Evolutionary conservation across 2,113 vertebrate species (phyloP), one percentile per base, ranked within the genome.

Genomic region (Cynocephalus volans): DNA sequence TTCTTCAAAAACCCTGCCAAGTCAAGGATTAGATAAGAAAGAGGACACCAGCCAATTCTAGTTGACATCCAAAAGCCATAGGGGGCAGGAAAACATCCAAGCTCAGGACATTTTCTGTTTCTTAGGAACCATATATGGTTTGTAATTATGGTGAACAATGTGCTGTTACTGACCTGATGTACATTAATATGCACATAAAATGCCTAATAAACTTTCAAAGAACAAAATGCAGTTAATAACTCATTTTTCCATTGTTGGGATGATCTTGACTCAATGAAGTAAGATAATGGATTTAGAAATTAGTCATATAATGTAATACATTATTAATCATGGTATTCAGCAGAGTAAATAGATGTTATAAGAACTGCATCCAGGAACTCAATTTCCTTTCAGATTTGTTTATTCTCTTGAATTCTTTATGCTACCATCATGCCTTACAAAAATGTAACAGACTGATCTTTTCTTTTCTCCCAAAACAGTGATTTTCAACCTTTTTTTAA

Each of bases 231-330:
- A 88, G 62, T 82, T 95, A 95, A 93, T 94, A 95, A 92, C 65
- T 70, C 65, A 58, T 96, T 96, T 87, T 41, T 93, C 73, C 67
- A 90, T 90, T 92, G 87, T 89, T 96, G 83, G 19, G 72, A 92
- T 79, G 76, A 93, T 93, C 85, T 89, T 72, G 79, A 97, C 15
- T 93, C 88, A 65, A 8, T 81, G 75, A 96, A 96, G 79, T 86
- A 87, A 97, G 87, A 97, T 75, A 93, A 96, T 95, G 95, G 96
- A 95, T 81, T 97, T 92, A 87, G 89, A 97, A 97, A 96, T 97
- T 94, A 98, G 93, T 98, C 86, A 84, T 82, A 86, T 81, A 52
- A 93, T 93, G 95, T 95, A 98, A 98, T 72, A 77, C 50, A 93
- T 84, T 95, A 96, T 97, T 97, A 97, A 96, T 93, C 92, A 95